Conservation (phyloP, 2,113 vertebrate species). For the Diphyllodes magnificus region DNA sequence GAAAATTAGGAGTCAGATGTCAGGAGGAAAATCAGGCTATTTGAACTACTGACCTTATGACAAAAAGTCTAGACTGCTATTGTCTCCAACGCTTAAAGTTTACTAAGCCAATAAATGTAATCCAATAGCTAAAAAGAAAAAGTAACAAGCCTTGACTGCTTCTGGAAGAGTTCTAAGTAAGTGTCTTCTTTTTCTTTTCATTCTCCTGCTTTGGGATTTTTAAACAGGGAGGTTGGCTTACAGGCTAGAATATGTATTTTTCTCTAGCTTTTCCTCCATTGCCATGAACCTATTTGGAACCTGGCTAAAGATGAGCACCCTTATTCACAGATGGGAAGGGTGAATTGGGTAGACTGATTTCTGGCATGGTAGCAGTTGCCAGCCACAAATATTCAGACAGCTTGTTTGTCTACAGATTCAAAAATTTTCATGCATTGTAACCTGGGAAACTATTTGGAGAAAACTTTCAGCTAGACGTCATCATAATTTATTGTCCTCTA, state of each 20-base stretch:
- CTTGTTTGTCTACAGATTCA: not conserved
- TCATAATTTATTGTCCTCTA: not conserved
- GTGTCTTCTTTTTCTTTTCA: not conserved
- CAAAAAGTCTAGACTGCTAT: slow-evolving; percentile 12
- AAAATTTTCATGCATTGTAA: not conserved
- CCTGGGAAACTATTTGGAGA: not conserved
- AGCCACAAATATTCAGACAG: not conserved
- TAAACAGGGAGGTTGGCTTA: not conserved
- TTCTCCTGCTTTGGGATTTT: not conserved
- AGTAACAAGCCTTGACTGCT: not conserved
- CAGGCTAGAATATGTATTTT: not conserved
- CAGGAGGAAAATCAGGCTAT: slow-evolving; percentile 15
- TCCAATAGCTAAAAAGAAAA: not conserved
- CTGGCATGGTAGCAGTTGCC: not conserved
- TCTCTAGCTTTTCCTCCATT: not conserved
- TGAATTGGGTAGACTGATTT: not conserved
- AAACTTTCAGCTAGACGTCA: not conserved
- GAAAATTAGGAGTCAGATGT: slow-evolving; percentile 27
- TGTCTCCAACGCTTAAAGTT: not conserved
- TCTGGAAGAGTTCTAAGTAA: not conserved
- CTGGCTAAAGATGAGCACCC: not conserved
- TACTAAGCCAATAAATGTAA: slow-evolving; percentile 24
- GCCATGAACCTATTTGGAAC: not conserved
- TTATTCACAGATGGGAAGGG: not conserved
- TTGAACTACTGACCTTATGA: not conserved